Percentiles rank a stretch among this genome's conserved stretches.
Conservation (phyloP, 2,113 vertebrate genomes). For the Forbesichthys papilliferus region DNA sequence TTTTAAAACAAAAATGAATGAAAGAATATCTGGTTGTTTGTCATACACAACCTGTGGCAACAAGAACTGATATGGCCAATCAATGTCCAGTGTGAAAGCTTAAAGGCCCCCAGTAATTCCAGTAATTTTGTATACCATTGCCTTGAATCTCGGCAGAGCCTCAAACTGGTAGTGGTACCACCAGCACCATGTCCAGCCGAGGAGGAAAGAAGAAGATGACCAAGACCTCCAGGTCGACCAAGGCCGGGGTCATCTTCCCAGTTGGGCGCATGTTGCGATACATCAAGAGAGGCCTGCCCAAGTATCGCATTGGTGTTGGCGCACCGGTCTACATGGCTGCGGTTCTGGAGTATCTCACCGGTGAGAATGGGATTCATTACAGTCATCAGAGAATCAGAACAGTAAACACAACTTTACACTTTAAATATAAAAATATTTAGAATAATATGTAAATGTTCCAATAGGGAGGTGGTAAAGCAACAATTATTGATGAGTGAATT, state of each 20-base stretch:
- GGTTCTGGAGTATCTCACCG: conserved; percentile 95
- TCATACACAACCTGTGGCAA: too few relatives aligned
- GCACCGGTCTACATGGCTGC: conserved; percentile 97
- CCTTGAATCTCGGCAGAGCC: conserved; percentile 31
- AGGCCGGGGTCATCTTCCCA: conserved; percentile 96
- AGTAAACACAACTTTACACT: not conserved
- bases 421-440: not conserved
- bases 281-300: conserved; percentile 93
- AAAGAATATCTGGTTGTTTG: too few relatives aligned
- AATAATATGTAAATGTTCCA: too few relatives aligned
- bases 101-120: not conserved
- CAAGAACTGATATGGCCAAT: too few relatives aligned
- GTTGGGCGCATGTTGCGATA: conserved; percentile 97
- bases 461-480: too few relatives aligned
- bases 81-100: too few relatives aligned
- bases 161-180: conserved; percentile 22
- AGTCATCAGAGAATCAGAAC: not conserved
- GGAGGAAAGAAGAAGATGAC: conserved; percentile 97
- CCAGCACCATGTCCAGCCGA: conserved; percentile 88
- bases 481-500: too few relatives aligned
- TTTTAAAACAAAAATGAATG: too few relatives aligned
- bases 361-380: conserved; percentile 68
- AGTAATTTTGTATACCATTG: not conserved
- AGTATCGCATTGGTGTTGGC: conserved; percentile 94
- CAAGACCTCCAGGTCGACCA: conserved; percentile 92